Conservation (phyloP, 1,140 invertebrate species). For the Stegodyphus dumicola region DNA sequence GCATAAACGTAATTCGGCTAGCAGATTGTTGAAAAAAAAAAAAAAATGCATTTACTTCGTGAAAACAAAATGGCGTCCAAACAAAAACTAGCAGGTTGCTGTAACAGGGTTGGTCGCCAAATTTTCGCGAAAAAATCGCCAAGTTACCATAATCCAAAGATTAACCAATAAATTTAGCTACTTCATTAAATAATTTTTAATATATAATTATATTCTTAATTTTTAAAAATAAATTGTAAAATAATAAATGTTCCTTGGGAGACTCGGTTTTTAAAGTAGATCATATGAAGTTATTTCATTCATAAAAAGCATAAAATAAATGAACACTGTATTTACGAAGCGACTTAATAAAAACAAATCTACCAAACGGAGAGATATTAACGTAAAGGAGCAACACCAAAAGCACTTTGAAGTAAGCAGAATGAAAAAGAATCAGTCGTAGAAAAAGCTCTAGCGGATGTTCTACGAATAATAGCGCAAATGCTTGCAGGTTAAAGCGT, state of each 20-base stretch:
- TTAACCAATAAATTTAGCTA: too few species aligned
- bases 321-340: not conserved
- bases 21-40: too few species aligned
- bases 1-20: too few species aligned
- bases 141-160: too few species aligned
- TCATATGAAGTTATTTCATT: not conserved
- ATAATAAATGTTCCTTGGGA: not conserved
- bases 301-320: not conserved
- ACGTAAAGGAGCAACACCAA: slow-evolving; percentile 40
- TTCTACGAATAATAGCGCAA: slow-evolving; percentile 47
- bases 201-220: not conserved
- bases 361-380: slow-evolving; percentile 53
- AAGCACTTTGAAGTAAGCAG: slow-evolving; percentile 54
- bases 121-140: too few species aligned
- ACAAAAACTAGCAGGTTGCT: too few species aligned
- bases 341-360: slow-evolving; percentile 59
- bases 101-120: too few species aligned
- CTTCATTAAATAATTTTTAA: too few species aligned
- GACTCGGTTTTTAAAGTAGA: not conserved
- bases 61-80: too few species aligned
- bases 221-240: not conserved
- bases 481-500: slow-evolving; percentile 58
- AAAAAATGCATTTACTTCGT: too few species aligned
- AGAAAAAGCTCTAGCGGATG: slow-evolving; percentile 18
- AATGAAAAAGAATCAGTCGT: slow-evolving; percentile 54